Evolutionary conservation across 2,113 vertebrate species (phyloP).

Genomic region (Gasterosteus aculeatus): DNA sequence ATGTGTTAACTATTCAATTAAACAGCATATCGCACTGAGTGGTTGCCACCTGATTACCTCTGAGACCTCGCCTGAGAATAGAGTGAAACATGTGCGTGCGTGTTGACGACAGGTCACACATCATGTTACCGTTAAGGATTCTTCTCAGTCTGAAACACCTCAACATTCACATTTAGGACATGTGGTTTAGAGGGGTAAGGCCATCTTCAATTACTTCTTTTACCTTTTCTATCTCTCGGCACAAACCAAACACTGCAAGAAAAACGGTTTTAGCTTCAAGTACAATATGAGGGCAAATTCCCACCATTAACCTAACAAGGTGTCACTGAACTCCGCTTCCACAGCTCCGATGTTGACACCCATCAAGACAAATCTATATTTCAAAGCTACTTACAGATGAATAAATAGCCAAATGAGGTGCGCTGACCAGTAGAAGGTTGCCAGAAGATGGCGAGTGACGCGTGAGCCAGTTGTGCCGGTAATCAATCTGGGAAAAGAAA

Average conservation of each 20-base stretch:
- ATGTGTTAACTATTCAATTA: slow-evolving; percentile 82
- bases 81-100: slow-evolving; percentile 54
- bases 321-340: slow-evolving; percentile 73
- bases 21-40: slow-evolving; percentile 60
- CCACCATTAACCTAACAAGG: slow-evolving; percentile 82
- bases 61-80: slow-evolving; percentile 67
- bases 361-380: slow-evolving; percentile 86
- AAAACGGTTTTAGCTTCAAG: slow-evolving; percentile 18
- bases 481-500: slow-evolving; percentile 79
- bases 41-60: slow-evolving; percentile 77
- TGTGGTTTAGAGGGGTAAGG: slow-evolving; percentile 25
- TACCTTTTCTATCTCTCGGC: slow-evolving; percentile 10
- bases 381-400: slow-evolving; percentile 86
- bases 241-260: slow-evolving; percentile 32
- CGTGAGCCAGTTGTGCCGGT: slow-evolving; percentile 70
- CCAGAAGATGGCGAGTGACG: slow-evolving; percentile 79
- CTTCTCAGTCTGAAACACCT: slow-evolving; percentile 55
- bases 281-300: slow-evolving; percentile 63
- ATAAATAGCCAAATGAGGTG: slow-evolving; percentile 86
- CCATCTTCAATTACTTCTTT: slow-evolving; percentile 19
- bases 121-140: slow-evolving; percentile 65
- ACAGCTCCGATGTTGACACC: slow-evolving; percentile 73
- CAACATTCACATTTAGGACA: slow-evolving; percentile 52
- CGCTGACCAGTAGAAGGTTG: slow-evolving; percentile 85
- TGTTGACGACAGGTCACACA: slow-evolving; percentile 73